Evolutionary conservation across 2,797 vertebrate genomes (phyloP), one percentile per base, ranked within the genome.

Genomic region (Mormyrus hasselquistii): DNA sequence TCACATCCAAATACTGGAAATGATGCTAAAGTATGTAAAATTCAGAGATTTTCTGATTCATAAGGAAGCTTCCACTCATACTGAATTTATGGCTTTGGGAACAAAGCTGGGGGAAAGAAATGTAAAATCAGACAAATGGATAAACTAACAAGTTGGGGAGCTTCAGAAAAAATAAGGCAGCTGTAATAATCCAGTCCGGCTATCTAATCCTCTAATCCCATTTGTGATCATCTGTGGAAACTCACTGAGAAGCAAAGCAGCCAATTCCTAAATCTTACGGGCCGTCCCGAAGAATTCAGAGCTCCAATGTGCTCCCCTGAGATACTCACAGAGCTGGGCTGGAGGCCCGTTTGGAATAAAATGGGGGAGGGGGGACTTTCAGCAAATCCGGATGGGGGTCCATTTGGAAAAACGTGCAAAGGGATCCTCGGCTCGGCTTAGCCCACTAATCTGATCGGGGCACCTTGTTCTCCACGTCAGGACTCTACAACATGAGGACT

Each of bases 131-230:
- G 44, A 84, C 55, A 52, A 76, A 86, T 55, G 83, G 84, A 86
- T 38, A 89, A 87, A 87, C 49, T 82, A 88, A 87, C 86, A 62
- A 89, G 25, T 86, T 65, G 29, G 79, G 47, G 49, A 89, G 57
- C 55, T n/a, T 65, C 55, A 85, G 88, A 73, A 85, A 44, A 76
- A 89, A 89, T 86, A 65, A 87, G 65, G 41, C 57, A 50, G 41
- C 84, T 57, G 19, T 86, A 89, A 87, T 89, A 89, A 89, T 89
- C 88, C 84, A 86, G 84, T 62, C 84, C 49, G 85, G 85, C 83
- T 73, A 87, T 73, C 84, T 86, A 86, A 89, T 89, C 88, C 88
- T 59, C 59, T 86, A 89, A 89, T 89, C 88, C 88, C 88, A 86
- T 89, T 89, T 89, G 34, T 89, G 62, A 89, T 85, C 88, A 86